Base-by-base conservation (phyloP, 2,888 invertebrate genomes). In the Cistogaster globosa region DNA sequence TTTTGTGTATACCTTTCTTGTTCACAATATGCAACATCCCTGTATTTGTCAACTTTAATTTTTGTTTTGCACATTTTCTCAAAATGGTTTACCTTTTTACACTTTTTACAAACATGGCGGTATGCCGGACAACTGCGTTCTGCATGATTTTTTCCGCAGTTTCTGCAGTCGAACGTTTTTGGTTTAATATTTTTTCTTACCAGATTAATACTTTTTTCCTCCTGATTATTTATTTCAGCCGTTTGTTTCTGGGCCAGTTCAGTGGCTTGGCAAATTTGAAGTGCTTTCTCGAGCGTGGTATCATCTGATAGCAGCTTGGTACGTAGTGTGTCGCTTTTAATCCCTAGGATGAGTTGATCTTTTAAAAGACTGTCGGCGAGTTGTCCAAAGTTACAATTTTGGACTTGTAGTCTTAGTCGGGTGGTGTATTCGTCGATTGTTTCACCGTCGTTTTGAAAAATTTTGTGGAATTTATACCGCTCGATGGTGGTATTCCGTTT, bases 381-480 rank as follows among this genome's bases (percentile, higher is more conserved):
- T 51, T 51, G 32, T 51, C 32, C 32, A 36, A 51, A 51, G 1
- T 26, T 22, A 48, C 65, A 48, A 16, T 16, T 55, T 68, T 53
- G 9, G 18, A 11, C 53, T 36, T 65, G 65, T 9, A 51, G 48
- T 32, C 65, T 51, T 8, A 53, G 20, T 5, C 67, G 7, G n/a
- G 53, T 53, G 5, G 53, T 53, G 8, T 68, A 72, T 20, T 72
- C 51, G 18, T 72, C 62, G 6, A 72, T 72, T n/a, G 26, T 72
- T 58, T 72, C 60, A 16, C 71, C 32, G 11, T 60, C 71, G 26
- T 58, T 42, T n/a, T 72, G 71, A 18, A 71, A n/a, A 42, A 72
- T 60, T 60, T 74, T 62, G 36, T 63, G 63, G 11, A 75, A 75
- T 18, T 42, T 75, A 22, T 63, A 63, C 18, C 74, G 53, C 20